Percentiles rank a stretch among this genome's conserved stretches.
These are phyloP conservation scores for Maniola jurtina DNA, from an alignment of 1,140 invertebrate species.

Conservation along the genomic window DNA sequence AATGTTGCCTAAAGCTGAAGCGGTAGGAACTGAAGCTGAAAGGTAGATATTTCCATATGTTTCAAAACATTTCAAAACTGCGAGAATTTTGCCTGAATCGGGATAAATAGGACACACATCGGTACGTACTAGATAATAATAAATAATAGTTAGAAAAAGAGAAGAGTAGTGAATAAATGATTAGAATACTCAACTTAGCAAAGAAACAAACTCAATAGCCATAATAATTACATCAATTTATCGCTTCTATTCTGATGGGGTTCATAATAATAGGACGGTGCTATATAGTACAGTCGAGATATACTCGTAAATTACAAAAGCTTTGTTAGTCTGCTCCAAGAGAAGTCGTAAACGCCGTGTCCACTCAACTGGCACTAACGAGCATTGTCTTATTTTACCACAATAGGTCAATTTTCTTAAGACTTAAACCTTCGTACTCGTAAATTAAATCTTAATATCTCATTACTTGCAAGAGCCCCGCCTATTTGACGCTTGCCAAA, in stretches of 20 bases:
- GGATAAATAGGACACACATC: no score
- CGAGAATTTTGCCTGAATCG: no score
- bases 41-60: no score
- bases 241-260: conserved; percentile 15
- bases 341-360: conserved; percentile 54
- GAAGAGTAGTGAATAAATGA: background rate
- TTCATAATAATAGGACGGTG: conserved; percentile 24
- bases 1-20: no score
- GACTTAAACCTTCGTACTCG: conserved; percentile 59
- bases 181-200: background rate
- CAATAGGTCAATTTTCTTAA: conserved; percentile 75
- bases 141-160: background rate
- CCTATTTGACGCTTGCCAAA: conserved; percentile 55
- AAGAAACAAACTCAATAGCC: background rate
- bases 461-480: conserved; percentile 67
- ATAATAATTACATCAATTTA: conserved; percentile 7
- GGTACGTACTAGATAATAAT: background rate
- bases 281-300: conserved; percentile 47
- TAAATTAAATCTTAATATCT: conserved; percentile 73
- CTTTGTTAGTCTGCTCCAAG: conserved; percentile 51
- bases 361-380: conserved; percentile 64
- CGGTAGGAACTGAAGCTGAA: no score
- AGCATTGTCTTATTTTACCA: conserved; percentile 70
- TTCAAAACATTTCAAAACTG: no score
- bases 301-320: conserved; percentile 58